These are phyloP conservation scores for Molossus alvarezi DNA, from an alignment of 2,797 vertebrate genomes.

Conservation along the genomic window DNA sequence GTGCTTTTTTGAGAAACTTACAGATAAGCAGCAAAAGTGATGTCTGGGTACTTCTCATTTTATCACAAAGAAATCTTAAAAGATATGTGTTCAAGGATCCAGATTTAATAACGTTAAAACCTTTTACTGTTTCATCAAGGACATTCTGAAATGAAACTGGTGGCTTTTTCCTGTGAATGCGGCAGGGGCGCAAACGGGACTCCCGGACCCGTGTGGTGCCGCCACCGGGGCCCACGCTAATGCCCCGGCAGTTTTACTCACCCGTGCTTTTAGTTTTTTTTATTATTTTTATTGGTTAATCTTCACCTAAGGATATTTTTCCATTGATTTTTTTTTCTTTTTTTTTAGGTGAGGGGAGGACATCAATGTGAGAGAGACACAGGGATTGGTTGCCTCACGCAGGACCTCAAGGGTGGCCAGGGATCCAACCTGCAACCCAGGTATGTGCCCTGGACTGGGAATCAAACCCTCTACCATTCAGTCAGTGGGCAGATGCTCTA, in stretches of 20 bases:
- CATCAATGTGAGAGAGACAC: too few species aligned
- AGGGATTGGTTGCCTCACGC: too few species aligned
- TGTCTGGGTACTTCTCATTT: not conserved
- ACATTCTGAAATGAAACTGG: not conserved
- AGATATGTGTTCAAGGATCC: not conserved
- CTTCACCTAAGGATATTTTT: too few species aligned
- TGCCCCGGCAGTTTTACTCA: not conserved
- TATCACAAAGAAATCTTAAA: conserved; percentile 29
- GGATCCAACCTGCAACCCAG: too few species aligned
- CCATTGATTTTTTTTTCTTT: too few species aligned
- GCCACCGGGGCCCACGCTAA: not conserved
- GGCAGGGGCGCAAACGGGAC: not conserved
- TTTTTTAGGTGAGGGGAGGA: too few species aligned
- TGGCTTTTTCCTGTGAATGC: not conserved
- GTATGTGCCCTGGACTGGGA: too few species aligned
- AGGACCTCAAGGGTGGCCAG: too few species aligned
- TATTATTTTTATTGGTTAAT: too few species aligned
- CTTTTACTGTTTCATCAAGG: not conserved
- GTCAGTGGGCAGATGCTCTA: too few species aligned
- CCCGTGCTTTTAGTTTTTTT: too few species aligned
- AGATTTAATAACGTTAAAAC: conserved; percentile 12
- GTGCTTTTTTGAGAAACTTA: not conserved
- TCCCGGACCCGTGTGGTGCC: not conserved
- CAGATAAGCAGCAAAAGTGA: not conserved
- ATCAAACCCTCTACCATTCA: too few species aligned